Evolutionary conservation across 2,888 invertebrate species (phyloP).

Genomic region (Apeira syringaria): DNA sequence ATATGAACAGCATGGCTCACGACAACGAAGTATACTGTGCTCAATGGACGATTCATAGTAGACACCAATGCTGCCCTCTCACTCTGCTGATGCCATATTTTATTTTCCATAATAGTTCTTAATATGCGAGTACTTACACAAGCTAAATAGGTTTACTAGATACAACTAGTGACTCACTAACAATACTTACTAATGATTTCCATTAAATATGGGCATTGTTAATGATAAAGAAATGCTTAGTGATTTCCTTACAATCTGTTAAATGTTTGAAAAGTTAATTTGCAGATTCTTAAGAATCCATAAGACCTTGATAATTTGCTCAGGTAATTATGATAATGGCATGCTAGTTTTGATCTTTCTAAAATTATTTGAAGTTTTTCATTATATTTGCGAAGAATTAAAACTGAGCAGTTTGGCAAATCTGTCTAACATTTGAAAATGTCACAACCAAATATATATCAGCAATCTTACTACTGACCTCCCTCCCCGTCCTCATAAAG

Average conservation of each 20-base stretch:
- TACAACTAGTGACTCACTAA: constrained; percentile 3
- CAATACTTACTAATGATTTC: neutral
- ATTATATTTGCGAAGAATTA: constrained; percentile 2
- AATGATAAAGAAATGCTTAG: no score
- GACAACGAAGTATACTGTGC: constrained; percentile 68
- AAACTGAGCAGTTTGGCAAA: constrained; percentile 4
- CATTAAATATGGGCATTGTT: no score
- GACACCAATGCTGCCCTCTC: constrained; percentile 53
- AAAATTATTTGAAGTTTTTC: neutral
- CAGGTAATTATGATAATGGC: constrained; percentile 9
- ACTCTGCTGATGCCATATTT: constrained; percentile 40
- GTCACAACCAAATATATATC: constrained; percentile 18
- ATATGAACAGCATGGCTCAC: constrained; percentile 71
- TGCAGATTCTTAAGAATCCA: constrained; percentile 1
- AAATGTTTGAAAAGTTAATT: neutral
- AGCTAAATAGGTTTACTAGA: neutral
- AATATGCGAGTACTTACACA: neutral
- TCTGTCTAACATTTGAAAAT: constrained; percentile 13
- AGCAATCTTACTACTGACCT: constrained; percentile 21
- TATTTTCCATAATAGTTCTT: neutral
- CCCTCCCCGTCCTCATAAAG: constrained; percentile 6
- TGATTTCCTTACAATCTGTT: neutral
- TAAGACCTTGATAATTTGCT: constrained; percentile 3
- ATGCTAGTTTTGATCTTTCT: neutral
- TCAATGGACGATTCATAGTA: constrained; percentile 52